Evolutionary conservation across 2,797 vertebrate genomes (phyloP).

Genomic region (Pogonophryne albipinna): DNA sequence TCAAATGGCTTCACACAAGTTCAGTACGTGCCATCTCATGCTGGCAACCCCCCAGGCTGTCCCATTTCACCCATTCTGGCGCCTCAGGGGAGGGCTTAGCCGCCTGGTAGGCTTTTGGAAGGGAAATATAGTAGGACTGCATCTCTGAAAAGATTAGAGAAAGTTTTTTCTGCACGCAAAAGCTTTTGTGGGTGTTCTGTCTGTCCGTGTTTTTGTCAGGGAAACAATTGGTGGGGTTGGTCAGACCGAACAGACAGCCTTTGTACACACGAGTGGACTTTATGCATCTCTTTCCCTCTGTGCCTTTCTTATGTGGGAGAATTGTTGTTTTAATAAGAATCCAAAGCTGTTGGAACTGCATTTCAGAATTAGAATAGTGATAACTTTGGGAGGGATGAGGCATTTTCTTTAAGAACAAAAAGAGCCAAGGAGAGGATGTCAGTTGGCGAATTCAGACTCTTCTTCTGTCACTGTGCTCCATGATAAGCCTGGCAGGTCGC

Average conservation of each 20-base stretch:
- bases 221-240: slow-evolving; percentile 20
- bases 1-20: slow-evolving; percentile 57
- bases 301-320: neutral
- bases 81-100: slow-evolving; percentile 12
- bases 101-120: slow-evolving; percentile 17
- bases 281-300: neutral
- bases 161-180: slow-evolving; percentile 4
- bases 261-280: slow-evolving; percentile 6
- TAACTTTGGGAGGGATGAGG: neutral
- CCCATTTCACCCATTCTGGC: slow-evolving; percentile 45
- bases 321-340: slow-evolving; percentile 30
- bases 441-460: slow-evolving; percentile 57
- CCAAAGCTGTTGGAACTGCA: slow-evolving; percentile 2
- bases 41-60: slow-evolving; percentile 30
- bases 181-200: slow-evolving; percentile 18
- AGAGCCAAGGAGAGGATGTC: slow-evolving; percentile 42
- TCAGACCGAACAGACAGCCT: neutral
- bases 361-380: slow-evolving; percentile 11
- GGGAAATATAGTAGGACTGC: slow-evolving; percentile 40
- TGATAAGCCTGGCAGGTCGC: slow-evolving; percentile 47
- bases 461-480: slow-evolving; percentile 48
- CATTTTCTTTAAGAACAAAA: slow-evolving; percentile 15
- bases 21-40: slow-evolving; percentile 35
- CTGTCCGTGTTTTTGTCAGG: slow-evolving; percentile 30
- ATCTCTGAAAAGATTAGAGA: slow-evolving; percentile 36